Conservation (phyloP, 2,888 invertebrate species). For the Caenorhabditis sp. region DNA sequence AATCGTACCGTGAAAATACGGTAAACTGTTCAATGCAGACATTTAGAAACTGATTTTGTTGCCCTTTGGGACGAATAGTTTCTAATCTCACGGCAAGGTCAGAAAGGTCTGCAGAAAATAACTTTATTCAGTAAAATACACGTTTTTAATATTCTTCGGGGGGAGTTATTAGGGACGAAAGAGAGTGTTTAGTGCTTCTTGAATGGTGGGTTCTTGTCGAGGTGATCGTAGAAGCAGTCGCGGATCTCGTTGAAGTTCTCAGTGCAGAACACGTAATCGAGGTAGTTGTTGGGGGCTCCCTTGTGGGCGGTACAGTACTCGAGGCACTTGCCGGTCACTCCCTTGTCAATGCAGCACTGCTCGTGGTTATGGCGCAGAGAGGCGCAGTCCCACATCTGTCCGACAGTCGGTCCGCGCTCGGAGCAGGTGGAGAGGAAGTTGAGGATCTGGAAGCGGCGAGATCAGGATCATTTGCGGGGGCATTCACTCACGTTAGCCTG, state of each 20-base stretch:
- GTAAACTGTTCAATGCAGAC: not conserved
- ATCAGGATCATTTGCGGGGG: not conserved
- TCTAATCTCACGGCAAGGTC: too few species aligned
- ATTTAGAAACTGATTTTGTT: not conserved
- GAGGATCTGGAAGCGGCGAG: constrained; percentile 65
- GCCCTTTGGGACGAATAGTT: not conserved
- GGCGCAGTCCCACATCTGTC: constrained; percentile 79
- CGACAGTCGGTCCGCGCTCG: constrained; percentile 77
- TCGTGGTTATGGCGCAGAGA: constrained; percentile 75
- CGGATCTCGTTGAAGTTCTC: constrained; percentile 77
- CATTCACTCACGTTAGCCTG: constrained; percentile 32
- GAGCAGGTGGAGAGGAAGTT: constrained; percentile 74
- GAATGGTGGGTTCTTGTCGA: constrained; percentile 74
- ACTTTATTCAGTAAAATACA: constrained; percentile 1
- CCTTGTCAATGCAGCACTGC: constrained; percentile 66
- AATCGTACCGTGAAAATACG: constrained; percentile 15
- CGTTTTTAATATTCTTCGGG: constrained; percentile 2
- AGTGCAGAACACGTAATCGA: constrained; percentile 75
- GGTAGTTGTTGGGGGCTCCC: constrained; percentile 76
- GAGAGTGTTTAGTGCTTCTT: constrained; percentile 66
- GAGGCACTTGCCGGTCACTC: constrained; percentile 71
- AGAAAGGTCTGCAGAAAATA: not conserved
- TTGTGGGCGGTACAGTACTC: constrained; percentile 78
- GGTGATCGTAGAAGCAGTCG: constrained; percentile 73
- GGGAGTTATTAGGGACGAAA: not conserved